Base-by-base conservation (phyloP, 2,113 vertebrate genomes). In the Tyto alba region DNA sequence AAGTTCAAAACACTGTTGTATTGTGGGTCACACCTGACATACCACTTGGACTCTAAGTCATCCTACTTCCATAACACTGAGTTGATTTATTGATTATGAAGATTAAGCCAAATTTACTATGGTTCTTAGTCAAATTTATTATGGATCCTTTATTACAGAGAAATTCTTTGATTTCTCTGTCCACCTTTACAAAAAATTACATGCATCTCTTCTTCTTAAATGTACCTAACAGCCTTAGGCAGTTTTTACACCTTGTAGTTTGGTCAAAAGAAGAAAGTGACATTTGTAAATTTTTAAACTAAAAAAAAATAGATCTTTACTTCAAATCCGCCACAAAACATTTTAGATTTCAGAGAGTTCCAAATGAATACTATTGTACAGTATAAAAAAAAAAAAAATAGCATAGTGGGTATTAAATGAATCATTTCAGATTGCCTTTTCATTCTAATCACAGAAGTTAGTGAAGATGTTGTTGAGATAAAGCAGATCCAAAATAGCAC, bases 321-420 rank as follows among this genome's bases (percentile, higher is more conserved):
- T 95, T 96, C 73, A 81, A 56, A 68, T 62, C 79, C 60, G 50
- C 82, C 95, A 96, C 85, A 93, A 89, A 57, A 93, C 92, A 95
- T 89, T 95, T 91, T 82, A 97, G 81, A 96, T 89, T 79, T 93
- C 62, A 96, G 67, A 93, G 89, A 89, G 36, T 75, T 95, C 62
- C 72, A 95, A 90, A 86, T 87, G 4, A 97, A 95, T 84, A 88
- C 38, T 45, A 14, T 45, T 92, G 43, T 74, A 81, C 43, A 75
- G 82, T 60, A 93, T 57, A 67, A 67, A 32, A 91, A 94, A 93
- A 92, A 59, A 23, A 48, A 25, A 47, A 13, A 43, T 73, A 95
- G 55, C 83, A 95, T 34, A 53, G 66, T n/a, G 52, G 45, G 10
- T 59, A 95, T 95, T 88, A 96, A 95, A 88, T 71, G 8, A 82